Evolutionary conservation across 1,140 invertebrate genomes (phyloP).

Genomic region (Anastrepha ludens): DNA sequence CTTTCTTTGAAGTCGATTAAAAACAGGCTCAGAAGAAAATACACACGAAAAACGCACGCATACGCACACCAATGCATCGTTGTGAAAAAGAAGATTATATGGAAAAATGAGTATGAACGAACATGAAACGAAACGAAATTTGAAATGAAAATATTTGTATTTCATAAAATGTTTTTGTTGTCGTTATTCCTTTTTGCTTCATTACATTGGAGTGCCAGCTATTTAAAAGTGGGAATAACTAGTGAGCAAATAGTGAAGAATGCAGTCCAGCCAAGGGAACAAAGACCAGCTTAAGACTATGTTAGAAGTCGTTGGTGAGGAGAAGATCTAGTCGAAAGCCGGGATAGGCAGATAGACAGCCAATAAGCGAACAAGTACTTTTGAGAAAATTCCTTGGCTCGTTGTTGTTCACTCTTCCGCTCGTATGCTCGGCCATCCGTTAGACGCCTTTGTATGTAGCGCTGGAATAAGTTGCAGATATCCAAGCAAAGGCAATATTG

Average conservation of each 20-base stretch:
- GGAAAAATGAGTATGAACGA: slow-evolving; percentile 29
- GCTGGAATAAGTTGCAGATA: not conserved
- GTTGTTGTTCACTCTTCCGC: not conserved
- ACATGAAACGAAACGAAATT: slow-evolving; percentile 42
- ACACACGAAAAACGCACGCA: slow-evolving; percentile 34
- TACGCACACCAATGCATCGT: slow-evolving; percentile 22
- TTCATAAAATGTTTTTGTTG: slow-evolving; percentile 28
- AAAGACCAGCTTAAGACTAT: not conserved
- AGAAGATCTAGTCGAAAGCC: slow-evolving; percentile 36
- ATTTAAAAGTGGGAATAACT: not conserved
- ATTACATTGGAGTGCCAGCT: not conserved
- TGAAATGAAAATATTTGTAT: slow-evolving; percentile 55
- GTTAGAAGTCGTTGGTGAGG: not conserved
- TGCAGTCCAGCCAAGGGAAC: not conserved
- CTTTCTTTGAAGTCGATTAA: not conserved
- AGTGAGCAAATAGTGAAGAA: not conserved
- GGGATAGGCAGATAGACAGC: not conserved
- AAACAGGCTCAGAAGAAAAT: slow-evolving; percentile 51
- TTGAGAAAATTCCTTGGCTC: slow-evolving; percentile 33
- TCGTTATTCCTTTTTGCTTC: not conserved
- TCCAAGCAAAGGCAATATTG: not conserved
- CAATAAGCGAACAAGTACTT: not conserved
- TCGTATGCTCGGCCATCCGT: not conserved
- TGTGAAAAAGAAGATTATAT: slow-evolving; percentile 36
- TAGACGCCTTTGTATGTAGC: slow-evolving; percentile 10